Percentiles rank a stretch among this genome's conserved stretches.
Evolutionary conservation across 2,888 invertebrate genomes (phyloP).

Genomic region (Ectobius pallidus): DNA sequence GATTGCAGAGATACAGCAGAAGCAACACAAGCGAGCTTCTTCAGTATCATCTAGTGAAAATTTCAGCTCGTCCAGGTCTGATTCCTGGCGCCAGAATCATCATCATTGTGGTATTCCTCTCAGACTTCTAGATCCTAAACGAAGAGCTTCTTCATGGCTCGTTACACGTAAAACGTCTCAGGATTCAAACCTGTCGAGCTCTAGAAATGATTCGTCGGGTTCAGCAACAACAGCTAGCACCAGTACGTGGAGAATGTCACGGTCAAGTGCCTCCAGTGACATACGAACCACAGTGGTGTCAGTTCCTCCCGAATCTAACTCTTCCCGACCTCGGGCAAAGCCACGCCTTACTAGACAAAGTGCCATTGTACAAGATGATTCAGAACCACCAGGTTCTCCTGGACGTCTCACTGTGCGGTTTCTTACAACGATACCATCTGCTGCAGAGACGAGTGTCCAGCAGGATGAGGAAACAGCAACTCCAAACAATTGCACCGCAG

Average conservation of each 20-base stretch:
- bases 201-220: slow-evolving; percentile 89
- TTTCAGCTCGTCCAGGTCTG: slow-evolving; percentile 85
- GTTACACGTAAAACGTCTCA: slow-evolving; percentile 91
- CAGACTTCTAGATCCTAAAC: slow-evolving; percentile 73
- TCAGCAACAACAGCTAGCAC: slow-evolving; percentile 89
- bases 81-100: slow-evolving; percentile 81
- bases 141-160: slow-evolving; percentile 86
- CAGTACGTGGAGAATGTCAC: slow-evolving; percentile 86
- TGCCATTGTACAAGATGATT: slow-evolving; percentile 73
- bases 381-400: slow-evolving; percentile 66
- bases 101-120: slow-evolving; percentile 78
- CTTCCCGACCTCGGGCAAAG: slow-evolving; percentile 57
- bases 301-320: slow-evolving; percentile 27
- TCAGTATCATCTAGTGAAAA: slow-evolving; percentile 89
- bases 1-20: slow-evolving; percentile 76
- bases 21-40: slow-evolving; percentile 77
- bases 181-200: slow-evolving; percentile 89
- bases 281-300: slow-evolving; percentile 44
- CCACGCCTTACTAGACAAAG: slow-evolving; percentile 81
- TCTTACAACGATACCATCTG: slow-evolving; percentile 75
- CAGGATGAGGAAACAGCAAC: slow-evolving; percentile 59
- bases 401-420: slow-evolving; percentile 64
- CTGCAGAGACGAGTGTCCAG: slow-evolving; percentile 73
- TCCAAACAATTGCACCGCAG: neutral
- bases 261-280: slow-evolving; percentile 77